Evolutionary conservation across 2,113 vertebrate genomes (phyloP), one percentile per base, ranked within the genome.

Genomic region (Ageneiosus marmoratus): DNA sequence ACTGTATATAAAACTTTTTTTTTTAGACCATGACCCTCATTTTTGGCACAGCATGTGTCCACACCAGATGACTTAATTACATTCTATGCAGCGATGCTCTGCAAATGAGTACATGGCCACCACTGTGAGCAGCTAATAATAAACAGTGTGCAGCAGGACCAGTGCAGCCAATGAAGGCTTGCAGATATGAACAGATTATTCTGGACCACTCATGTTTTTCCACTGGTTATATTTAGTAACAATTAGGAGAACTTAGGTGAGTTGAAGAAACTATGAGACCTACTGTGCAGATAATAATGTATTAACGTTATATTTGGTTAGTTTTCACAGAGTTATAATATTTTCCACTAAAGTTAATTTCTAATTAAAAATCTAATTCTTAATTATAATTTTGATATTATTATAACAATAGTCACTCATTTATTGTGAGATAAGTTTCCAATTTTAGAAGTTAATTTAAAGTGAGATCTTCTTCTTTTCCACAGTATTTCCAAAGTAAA

Each of bases 21-120:
- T 62, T 37, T 27, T 73, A 65, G 67, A 24, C 75, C 44, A 48
- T 73, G 48, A 27, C 73, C 29, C 51, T 76, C 2, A 4, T 20
- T 75, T 75, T 79, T 74, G 73, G 74, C 82, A 53, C 87, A 86
- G 84, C 87, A 86, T 67, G 85, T 69, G 34, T 53, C 77, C 79
- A 56, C 65, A 67, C 62, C 20, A 81, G 76, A 86, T 83, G 85
- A 86, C 85, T 88, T 88, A 82, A 86, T 88, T 88, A 88, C 79
- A 82, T 60, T 86, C 76, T 79, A 56, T 78, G 77, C 60, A 77
- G 62, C 62, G 34, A 32, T 84, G 74, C 84, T 65, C 74, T 72
- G 72, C 80, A 84, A 88, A 79, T 62, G 79, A 84, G 58, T 80
- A 86, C 85, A 84, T 46, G 79, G 76, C 63, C 60, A 82, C 84